Evolutionary conservation across 1,140 invertebrate genomes (phyloP).

Genomic region (Mya arenaria): DNA sequence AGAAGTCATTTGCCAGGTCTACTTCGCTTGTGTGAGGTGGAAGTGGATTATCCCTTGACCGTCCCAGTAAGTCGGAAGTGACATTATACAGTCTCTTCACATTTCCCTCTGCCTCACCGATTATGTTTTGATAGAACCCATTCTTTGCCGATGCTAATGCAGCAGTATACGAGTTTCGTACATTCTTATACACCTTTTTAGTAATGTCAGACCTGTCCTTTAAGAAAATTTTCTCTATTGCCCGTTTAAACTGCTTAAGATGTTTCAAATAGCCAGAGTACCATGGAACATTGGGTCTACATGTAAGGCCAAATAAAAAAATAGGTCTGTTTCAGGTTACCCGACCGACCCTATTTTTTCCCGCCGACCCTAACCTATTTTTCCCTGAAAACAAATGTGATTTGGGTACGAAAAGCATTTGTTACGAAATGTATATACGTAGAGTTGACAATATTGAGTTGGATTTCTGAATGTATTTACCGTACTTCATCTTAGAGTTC

Average conservation of each 20-base stretch:
- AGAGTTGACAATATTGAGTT: too few relatives aligned
- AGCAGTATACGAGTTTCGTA: background rate
- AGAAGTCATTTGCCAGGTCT: slow-evolving; percentile 29
- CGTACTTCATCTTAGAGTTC: too few relatives aligned
- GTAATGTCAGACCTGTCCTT: slow-evolving; percentile 12
- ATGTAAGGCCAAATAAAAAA: too few relatives aligned
- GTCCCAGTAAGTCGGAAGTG: slow-evolving; percentile 20
- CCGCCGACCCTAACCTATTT: too few relatives aligned
- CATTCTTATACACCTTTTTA: slow-evolving; percentile 15
- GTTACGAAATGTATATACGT: too few relatives aligned
- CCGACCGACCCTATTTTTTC: too few relatives aligned
- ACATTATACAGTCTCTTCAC: slow-evolving; percentile 30
- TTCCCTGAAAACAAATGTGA: too few relatives aligned
- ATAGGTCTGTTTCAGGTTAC: too few relatives aligned
- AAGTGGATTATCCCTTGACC: slow-evolving; percentile 26
- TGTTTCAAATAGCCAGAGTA: slow-evolving; percentile 20
- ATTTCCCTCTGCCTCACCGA: slow-evolving; percentile 25
- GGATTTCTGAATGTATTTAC: too few relatives aligned
- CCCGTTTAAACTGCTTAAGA: slow-evolving; percentile 12
- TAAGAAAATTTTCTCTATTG: slow-evolving; percentile 2
- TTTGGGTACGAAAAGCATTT: too few relatives aligned
- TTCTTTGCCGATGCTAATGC: background rate
- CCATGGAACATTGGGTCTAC: slow-evolving; percentile 26
- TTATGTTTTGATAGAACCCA: slow-evolving; percentile 8
- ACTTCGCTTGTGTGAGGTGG: background rate